A percentile compares a stretch with the other conserved stretches of the same genome.
Conservation (phyloP, 92 coral and sea anemone genomes). For the Desmophyllum pertusum region DNA sequence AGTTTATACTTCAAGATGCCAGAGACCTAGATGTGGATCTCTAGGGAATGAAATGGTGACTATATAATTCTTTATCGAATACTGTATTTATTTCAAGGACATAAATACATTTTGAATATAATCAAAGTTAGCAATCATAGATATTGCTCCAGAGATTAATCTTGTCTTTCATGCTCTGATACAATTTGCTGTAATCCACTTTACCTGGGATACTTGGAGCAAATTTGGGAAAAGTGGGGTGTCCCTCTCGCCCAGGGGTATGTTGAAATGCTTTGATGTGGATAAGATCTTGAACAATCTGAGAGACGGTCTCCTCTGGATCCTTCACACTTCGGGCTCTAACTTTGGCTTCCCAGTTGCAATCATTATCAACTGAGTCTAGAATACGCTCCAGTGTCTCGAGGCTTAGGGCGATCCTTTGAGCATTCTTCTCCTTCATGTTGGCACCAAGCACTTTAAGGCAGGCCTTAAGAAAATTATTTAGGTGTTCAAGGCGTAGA, state of each 20-base stretch:
- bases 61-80: no score
- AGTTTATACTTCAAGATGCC: no score
- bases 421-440: constrained; percentile 50
- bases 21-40: no score
- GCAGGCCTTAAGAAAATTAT: constrained; percentile 49
- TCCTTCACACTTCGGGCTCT: constrained; percentile 29
- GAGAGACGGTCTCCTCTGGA: constrained; percentile 56
- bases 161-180: constrained; percentile 25
- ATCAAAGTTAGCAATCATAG: constrained; percentile 23
- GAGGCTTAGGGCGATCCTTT: constrained; percentile 55
- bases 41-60: no score
- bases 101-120: background rate
- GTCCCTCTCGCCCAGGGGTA: constrained; percentile 49
- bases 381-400: constrained; percentile 40
- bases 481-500: constrained; percentile 55
- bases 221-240: constrained; percentile 52
- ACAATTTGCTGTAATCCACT: constrained; percentile 38
- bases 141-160: constrained; percentile 36
- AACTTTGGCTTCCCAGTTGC: constrained; percentile 24
- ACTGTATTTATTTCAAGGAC: background rate
- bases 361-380: constrained; percentile 50
- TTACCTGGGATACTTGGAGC: constrained; percentile 17
- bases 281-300: constrained; percentile 43
- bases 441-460: constrained; percentile 53
- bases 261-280: constrained; percentile 41